Percentiles rank a stretch among this genome's conserved stretches.
Evolutionary conservation across 2,113 vertebrate genomes (phyloP).

Genomic region (Amia ocellicauda): DNA sequence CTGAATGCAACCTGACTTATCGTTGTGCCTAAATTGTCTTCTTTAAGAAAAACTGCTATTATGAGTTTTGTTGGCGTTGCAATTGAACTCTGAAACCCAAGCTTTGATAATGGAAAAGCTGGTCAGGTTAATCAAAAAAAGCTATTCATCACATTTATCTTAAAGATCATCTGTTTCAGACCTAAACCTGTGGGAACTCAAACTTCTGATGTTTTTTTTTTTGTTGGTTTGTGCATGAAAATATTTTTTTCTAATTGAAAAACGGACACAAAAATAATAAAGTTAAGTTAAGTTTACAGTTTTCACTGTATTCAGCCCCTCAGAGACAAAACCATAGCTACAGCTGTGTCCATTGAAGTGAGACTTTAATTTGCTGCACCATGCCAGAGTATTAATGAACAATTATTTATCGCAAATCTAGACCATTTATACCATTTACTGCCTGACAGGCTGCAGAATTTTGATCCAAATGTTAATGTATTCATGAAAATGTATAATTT

Average conservation of each 20-base stretch:
- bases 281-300: not conserved
- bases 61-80: constrained; percentile 5
- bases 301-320: not conserved
- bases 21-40: not conserved
- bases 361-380: constrained; percentile 80
- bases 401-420: constrained; percentile 87
- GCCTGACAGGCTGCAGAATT: constrained; percentile 78
- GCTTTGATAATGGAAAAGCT: constrained; percentile 3
- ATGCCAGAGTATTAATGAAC: constrained; percentile 80
- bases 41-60: constrained; percentile 12
- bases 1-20: constrained; percentile 33
- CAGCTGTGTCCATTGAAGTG: constrained; percentile 74
- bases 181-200: no score
- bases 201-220: no score
- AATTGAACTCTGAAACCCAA: not conserved
- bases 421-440: constrained; percentile 81
- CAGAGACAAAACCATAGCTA: constrained; percentile 34
- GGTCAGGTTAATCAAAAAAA: not conserved
- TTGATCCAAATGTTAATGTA: constrained; percentile 86
- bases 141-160: no score
- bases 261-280: no score
- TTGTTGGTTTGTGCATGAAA: no score
- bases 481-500: constrained; percentile 77
- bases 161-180: no score
- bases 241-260: no score